Percentiles rank a stretch among this genome's conserved stretches.
phyloP scores from a whole-genome alignment of 2,888 invertebrate species.

The Abrostola tripartita region DNA sequence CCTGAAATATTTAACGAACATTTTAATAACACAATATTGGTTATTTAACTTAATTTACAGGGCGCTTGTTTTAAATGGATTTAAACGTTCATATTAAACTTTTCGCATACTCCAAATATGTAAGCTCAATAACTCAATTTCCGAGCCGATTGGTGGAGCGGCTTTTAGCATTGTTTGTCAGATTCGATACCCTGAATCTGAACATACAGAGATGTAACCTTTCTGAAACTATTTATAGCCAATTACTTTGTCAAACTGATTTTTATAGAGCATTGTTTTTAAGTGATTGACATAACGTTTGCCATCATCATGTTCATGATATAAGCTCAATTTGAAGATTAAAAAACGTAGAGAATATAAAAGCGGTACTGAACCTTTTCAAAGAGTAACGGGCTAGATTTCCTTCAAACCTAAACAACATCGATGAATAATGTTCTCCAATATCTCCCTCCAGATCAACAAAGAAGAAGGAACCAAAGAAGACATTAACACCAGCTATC shows the following conservation, averaged over 20 bases:
- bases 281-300: too few relatives aligned
- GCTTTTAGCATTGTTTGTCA: too few relatives aligned
- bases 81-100: background rate
- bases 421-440: background rate
- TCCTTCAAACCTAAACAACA: background rate
- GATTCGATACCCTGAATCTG: too few relatives aligned
- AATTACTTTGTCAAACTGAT: too few relatives aligned
- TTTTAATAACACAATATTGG: background rate
- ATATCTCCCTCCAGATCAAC: slow-evolving; percentile 89
- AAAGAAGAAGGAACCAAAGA: slow-evolving; percentile 96
- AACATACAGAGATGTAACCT: too few relatives aligned
- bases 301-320: too few relatives aligned
- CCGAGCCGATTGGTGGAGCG: too few relatives aligned
- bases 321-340: too few relatives aligned
- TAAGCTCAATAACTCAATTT: slow-evolving; percentile 1
- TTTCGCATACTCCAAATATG: background rate
- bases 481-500: slow-evolving; percentile 95
- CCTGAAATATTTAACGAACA: background rate
- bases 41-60: slow-evolving; percentile 1
- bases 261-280: too few relatives aligned
- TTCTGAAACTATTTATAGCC: too few relatives aligned
- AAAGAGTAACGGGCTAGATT: background rate
- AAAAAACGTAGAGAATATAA: too few relatives aligned
- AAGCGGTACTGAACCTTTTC: too few relatives aligned
- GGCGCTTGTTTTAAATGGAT: background rate